phyloP scores from a whole-genome alignment of 2,888 invertebrate genomes.

The Digitonthophagus gazella region DNA sequence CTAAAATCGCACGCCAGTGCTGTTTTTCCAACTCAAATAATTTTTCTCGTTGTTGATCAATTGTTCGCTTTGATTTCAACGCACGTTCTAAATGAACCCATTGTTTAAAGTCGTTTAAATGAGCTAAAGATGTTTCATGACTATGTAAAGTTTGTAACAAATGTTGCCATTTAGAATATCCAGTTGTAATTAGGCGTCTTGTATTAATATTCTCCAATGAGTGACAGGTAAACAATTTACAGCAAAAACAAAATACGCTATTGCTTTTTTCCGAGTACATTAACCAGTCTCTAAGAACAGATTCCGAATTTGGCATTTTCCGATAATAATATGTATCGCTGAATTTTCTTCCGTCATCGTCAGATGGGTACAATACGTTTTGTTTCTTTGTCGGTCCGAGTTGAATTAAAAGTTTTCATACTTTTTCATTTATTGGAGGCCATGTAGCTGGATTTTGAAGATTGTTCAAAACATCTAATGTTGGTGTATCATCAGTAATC shows the following conservation, averaged over 20 bases:
- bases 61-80: neutral
- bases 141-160: too few relatives aligned
- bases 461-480: too few relatives aligned
- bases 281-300: neutral
- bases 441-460: neutral
- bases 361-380: neutral
- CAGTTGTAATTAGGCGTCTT: neutral
- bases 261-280: neutral
- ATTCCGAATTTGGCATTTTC: neutral
- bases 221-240: too few relatives aligned
- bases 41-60: constrained; percentile 1
- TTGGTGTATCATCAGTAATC: too few relatives aligned
- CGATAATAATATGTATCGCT: too few relatives aligned
- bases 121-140: too few relatives aligned
- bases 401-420: neutral
- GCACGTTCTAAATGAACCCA: neutral
- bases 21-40: constrained; percentile 1
- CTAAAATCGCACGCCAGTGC: neutral
- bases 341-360: neutral
- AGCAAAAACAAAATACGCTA: too few relatives aligned
- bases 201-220: neutral
- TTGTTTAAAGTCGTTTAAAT: neutral
- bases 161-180: too few relatives aligned
- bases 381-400: neutral
- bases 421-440: neutral